Evolutionary conservation across 92 coral and sea anemone genomes (phyloP).

Genomic region (Zoanthus gigantus): DNA sequence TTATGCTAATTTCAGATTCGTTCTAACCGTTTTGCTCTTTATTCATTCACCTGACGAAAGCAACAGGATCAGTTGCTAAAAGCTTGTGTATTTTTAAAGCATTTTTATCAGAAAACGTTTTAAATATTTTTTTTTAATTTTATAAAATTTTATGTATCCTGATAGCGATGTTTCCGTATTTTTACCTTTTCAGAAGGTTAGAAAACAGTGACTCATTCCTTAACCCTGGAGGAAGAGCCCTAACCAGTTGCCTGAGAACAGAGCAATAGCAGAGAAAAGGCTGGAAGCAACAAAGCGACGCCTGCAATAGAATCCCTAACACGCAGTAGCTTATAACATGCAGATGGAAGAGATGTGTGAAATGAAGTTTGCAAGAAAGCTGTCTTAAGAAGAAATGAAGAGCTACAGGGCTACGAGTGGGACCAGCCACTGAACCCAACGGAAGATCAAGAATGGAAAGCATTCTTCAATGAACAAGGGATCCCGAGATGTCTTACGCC

Average conservation of each 20-base stretch:
- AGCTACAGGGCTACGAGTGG: conserved; percentile 47
- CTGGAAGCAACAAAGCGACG: conserved; percentile 4
- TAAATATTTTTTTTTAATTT: no score
- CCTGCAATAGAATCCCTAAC: background rate
- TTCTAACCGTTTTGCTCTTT: no score
- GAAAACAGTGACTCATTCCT: conserved; percentile 21
- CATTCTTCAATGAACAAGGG: conserved; percentile 34
- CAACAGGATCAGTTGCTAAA: no score
- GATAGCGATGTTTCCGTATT: no score
- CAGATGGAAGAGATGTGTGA: conserved; percentile 28
- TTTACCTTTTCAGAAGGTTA: conserved; percentile 20
- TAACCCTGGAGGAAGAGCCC: conserved; percentile 44
- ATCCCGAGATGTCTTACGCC: background rate
- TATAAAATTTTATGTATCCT: no score
- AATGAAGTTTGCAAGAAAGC: conserved; percentile 1
- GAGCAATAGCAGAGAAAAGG: conserved; percentile 30
- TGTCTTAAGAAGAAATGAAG: background rate
- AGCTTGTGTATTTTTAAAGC: no score
- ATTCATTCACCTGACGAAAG: no score
- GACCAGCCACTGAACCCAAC: conserved; percentile 28
- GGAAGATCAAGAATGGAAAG: conserved; percentile 30
- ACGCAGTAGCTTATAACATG: background rate
- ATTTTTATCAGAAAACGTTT: no score
- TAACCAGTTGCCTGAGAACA: conserved; percentile 49
- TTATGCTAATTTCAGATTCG: no score